phyloP scores from a whole-genome alignment of 2,113 vertebrate species.

The Hystrix cristata region DNA sequence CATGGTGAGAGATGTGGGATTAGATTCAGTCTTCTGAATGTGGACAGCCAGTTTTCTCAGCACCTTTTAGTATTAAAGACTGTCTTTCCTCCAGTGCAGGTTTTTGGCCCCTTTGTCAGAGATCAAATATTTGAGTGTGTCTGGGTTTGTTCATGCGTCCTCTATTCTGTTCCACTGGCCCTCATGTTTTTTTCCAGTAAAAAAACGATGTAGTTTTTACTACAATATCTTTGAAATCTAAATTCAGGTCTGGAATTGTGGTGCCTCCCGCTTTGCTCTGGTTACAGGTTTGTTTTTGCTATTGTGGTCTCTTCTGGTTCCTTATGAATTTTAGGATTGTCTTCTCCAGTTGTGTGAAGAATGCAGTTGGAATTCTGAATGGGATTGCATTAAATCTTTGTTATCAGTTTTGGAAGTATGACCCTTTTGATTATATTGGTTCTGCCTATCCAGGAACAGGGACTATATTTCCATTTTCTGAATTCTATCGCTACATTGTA shows the following conservation, averaged over 20 bases:
- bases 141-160: neutral
- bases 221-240: neutral
- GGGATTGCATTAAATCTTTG: neutral
- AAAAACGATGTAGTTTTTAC: neutral
- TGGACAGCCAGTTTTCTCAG: neutral
- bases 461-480: neutral
- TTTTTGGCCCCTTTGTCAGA: neutral
- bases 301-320: neutral
- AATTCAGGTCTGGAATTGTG: neutral
- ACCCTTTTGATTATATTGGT: neutral
- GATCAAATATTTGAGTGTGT: neutral
- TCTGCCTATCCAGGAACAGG: neutral
- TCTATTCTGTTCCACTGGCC: neutral
- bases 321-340: neutral
- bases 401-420: neutral
- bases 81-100: neutral
- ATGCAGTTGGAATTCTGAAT: neutral
- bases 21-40: neutral
- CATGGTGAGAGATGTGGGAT: neutral
- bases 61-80: neutral
- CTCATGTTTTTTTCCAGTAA: neutral
- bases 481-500: neutral
- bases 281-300: neutral
- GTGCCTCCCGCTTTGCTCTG: neutral
- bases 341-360: neutral